Base-by-base conservation (phyloP, 2,797 vertebrate species). In the Mallotus villosus region DNA sequence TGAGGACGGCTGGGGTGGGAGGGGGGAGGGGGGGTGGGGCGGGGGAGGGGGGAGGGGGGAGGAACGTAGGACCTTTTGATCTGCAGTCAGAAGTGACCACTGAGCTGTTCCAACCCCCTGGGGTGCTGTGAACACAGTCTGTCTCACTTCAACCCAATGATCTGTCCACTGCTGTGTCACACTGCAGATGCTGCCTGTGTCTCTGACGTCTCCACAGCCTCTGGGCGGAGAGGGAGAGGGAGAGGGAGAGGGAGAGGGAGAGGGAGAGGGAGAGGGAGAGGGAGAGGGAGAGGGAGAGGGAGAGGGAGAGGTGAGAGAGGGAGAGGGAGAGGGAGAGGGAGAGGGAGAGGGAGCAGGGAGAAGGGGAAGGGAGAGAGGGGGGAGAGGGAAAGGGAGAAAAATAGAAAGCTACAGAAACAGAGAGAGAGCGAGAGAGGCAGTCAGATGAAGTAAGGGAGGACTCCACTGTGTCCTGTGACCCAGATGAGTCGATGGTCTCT, bases 401-500 rank as follows among this genome's bases (percentile, higher is more conserved):
- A n/a, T 17, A 21, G n/a, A 57, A 19, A 57, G 57, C 6, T 37
- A 46, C 41, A 46, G 41, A 46, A 34, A 34, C 32, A 58, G 7
- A 58, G 9, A 19, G 57, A 29, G 9, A 32, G 71, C 22, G 24
- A 3, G 16, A 17, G 34, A 24, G 22, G 4, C 17, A 6, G 25
- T 49, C 32, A 37, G 37, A 51, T 41, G 27, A 4, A 65, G 29
- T 78, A 41, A 60, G 29, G 19, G 21, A 22, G 58, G 41, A 46
- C 41, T 46, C 41, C 41, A 2, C 41, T 2, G 9, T 46, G 41
- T 14, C 9, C 41, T 46, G 41, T 14, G 41, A 12, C 41, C 41
- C 41, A 46, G 41, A 46, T 46, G 41, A 46, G 41, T 46, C 9
- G 12, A 46, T 11, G 77, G 74, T 79, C 73, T 83, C 0, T 58